These are phyloP conservation scores for Orchesella flavescens DNA, from an alignment of 2,888 invertebrate species.

Conservation along the genomic window DNA sequence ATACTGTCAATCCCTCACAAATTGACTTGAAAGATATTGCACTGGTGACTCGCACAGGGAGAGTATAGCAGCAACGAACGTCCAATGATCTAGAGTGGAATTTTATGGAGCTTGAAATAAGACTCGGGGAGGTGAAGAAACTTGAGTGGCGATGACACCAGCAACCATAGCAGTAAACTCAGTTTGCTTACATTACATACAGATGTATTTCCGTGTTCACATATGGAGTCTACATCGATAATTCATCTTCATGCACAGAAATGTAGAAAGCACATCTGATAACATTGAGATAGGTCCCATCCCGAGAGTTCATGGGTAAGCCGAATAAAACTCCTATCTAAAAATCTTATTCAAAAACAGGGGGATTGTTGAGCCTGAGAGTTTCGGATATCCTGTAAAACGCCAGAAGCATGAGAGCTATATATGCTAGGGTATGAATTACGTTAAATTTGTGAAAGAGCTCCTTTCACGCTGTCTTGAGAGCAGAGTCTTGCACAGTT, in stretches of 20 bases:
- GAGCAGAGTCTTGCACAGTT: too few species aligned
- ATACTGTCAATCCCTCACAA: slow-evolving; percentile 59
- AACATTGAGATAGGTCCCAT: too few species aligned
- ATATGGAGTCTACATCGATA: slow-evolving; percentile 25
- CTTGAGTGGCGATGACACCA: not conserved
- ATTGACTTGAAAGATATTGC: slow-evolving; percentile 46
- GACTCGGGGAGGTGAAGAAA: not conserved
- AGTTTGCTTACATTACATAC: too few species aligned
- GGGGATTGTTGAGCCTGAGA: too few species aligned
- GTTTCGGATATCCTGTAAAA: too few species aligned
- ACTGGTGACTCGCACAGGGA: not conserved
- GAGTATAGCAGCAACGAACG: not conserved
- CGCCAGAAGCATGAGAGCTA: not conserved
- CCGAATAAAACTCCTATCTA: too few species aligned
- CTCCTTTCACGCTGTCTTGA: too few species aligned
- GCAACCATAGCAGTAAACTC: too few species aligned
- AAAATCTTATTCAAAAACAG: too few species aligned
- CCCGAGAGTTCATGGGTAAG: too few species aligned
- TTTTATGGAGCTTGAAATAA: slow-evolving; percentile 38
- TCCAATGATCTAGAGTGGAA: slow-evolving; percentile 10
- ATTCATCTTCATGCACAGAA: slow-evolving; percentile 29
- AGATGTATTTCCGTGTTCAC: not conserved
- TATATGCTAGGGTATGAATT: not conserved
- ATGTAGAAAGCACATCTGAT: slow-evolving; percentile 22
- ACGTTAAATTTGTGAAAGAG: not conserved